These are phyloP conservation scores for Philhelius pedissequus DNA, from an alignment of 2,888 invertebrate species.

Conservation along the genomic window DNA sequence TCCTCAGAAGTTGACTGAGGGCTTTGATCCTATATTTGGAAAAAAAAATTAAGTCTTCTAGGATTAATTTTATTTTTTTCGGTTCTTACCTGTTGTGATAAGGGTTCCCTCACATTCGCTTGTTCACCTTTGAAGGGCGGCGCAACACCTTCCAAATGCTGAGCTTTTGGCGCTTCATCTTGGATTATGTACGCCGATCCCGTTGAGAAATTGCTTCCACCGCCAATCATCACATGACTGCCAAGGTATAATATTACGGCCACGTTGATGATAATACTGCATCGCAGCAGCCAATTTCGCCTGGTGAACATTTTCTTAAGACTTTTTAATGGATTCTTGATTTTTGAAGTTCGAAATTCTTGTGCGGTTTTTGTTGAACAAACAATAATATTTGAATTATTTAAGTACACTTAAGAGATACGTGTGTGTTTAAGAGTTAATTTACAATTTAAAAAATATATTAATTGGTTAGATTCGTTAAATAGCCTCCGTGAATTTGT, in stretches of 20 bases:
- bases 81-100: slow-evolving; percentile 69
- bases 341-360: neutral
- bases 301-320: slow-evolving; percentile 79
- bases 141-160: slow-evolving; percentile 65
- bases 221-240: slow-evolving; percentile 81
- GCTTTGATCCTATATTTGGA: slow-evolving; percentile 67
- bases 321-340: neutral
- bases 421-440: neutral
- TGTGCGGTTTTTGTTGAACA: slow-evolving; percentile 9
- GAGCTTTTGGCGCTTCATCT: slow-evolving; percentile 72
- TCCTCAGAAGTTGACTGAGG: slow-evolving; percentile 70
- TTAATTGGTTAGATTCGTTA: neutral
- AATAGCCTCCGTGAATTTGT: neutral
- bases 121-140: slow-evolving; percentile 70
- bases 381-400: neutral
- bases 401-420: slow-evolving; percentile 30
- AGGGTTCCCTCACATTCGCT: slow-evolving; percentile 70
- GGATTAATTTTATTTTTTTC: neutral
- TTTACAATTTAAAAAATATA: neutral
- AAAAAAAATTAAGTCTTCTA: neutral
- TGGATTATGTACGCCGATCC: slow-evolving; percentile 75
- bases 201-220: slow-evolving; percentile 76
- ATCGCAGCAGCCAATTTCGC: slow-evolving; percentile 86
- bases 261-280: slow-evolving; percentile 87
- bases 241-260: slow-evolving; percentile 86